Evolutionary conservation across 2,797 vertebrate genomes (phyloP).

Genomic region (Lacerta agilis): DNA sequence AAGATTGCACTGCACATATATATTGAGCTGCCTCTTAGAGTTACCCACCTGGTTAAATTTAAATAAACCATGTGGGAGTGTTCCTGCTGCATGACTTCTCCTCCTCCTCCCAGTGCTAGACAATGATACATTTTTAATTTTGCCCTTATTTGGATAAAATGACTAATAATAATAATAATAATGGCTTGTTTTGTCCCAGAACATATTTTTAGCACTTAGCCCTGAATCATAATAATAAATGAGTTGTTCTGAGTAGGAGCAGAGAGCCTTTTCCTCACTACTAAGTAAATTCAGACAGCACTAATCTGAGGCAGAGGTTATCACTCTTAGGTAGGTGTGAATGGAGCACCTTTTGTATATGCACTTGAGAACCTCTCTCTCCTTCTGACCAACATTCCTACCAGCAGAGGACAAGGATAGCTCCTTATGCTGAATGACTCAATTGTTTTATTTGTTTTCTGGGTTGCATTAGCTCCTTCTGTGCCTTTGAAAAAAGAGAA

Average conservation of each 20-base stretch:
- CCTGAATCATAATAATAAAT: background rate
- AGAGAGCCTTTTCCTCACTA: background rate
- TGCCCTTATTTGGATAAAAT: background rate
- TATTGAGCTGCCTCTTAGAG: background rate
- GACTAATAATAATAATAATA: background rate
- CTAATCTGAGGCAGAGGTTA: background rate
- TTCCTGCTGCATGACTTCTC: background rate
- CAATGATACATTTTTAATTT: background rate
- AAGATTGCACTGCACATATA: no score
- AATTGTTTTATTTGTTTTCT: background rate
- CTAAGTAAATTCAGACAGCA: background rate
- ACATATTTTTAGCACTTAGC: background rate
- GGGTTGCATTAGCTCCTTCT: background rate
- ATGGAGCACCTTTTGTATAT: background rate
- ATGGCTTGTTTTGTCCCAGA: background rate
- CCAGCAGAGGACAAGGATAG: constrained; percentile 14
- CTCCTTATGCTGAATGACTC: background rate
- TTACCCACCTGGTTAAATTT: background rate
- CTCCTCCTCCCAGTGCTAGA: background rate
- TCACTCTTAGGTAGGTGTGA: background rate
- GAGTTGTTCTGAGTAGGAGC: background rate
- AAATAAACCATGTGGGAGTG: background rate
- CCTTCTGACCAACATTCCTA: background rate
- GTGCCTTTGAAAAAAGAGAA: background rate
- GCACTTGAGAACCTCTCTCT: background rate